phyloP scores from a whole-genome alignment of 1,140 invertebrate species.

The Caerostris darwini region DNA sequence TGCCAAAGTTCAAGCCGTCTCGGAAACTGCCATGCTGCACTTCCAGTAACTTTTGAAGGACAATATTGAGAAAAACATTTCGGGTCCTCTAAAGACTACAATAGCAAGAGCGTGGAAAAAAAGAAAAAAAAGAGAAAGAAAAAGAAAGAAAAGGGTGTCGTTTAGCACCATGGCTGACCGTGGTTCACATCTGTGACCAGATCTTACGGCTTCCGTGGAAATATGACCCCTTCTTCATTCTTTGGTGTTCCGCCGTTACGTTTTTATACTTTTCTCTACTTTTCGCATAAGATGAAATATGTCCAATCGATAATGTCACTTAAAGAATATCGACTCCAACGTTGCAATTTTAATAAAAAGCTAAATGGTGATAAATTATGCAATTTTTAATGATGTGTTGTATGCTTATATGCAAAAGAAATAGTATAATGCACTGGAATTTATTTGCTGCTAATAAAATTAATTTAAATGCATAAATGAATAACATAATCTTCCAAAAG shows the following conservation, averaged over 20 bases:
- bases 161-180: constrained; percentile 30
- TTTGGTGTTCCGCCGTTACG: background rate
- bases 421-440: too few relatives aligned
- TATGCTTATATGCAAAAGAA: too few relatives aligned
- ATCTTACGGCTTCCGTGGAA: background rate
- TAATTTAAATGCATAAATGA: too few relatives aligned
- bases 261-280: constrained; percentile 1
- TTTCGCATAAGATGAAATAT: constrained; percentile 33
- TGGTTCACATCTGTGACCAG: constrained; percentile 56
- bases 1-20: background rate
- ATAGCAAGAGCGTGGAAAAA: background rate
- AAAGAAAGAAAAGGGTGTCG: background rate
- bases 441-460: too few relatives aligned
- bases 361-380: too few relatives aligned
- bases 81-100: background rate
- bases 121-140: background rate
- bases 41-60: constrained; percentile 46
- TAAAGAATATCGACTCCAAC: too few relatives aligned
- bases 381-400: too few relatives aligned
- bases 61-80: constrained; percentile 49
- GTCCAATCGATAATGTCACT: background rate
- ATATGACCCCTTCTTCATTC: constrained; percentile 9
- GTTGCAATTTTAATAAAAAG: too few relatives aligned
- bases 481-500: too few relatives aligned
- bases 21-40: background rate